Conservation (phyloP, 2,888 invertebrate species). For the Argyresthia goedartella region DNA sequence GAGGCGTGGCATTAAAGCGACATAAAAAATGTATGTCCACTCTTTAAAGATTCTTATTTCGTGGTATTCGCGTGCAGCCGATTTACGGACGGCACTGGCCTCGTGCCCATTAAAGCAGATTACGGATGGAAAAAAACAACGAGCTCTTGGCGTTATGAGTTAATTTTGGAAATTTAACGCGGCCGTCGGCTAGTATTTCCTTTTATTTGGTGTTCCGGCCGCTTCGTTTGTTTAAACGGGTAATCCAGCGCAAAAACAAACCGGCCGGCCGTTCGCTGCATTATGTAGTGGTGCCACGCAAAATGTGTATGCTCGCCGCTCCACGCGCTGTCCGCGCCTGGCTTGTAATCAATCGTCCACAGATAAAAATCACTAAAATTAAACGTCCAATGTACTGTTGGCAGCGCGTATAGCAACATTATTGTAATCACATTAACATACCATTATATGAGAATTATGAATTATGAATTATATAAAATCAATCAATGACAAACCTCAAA, state of each 20-base stretch:
- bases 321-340: slow-evolving; percentile 26
- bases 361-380: slow-evolving; percentile 51
- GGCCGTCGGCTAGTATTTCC: slow-evolving; percentile 54
- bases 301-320: slow-evolving; percentile 45
- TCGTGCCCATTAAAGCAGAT: slow-evolving; percentile 66
- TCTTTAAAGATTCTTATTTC: slow-evolving; percentile 65
- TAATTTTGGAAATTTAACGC: slow-evolving; percentile 69
- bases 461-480: too few species aligned
- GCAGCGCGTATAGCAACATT: too few species aligned
- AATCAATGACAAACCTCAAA: too few species aligned
- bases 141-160: slow-evolving; percentile 66
- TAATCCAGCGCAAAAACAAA: slow-evolving; percentile 59
- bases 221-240: slow-evolving; percentile 61
- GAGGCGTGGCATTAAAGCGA: slow-evolving; percentile 53
- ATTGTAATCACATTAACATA: too few species aligned
- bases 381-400: slow-evolving; percentile 27
- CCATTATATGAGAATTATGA: too few species aligned
- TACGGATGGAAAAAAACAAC: slow-evolving; percentile 58
- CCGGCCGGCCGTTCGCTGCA: slow-evolving; percentile 23
- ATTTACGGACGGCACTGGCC: slow-evolving; percentile 64
- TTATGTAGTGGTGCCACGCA: slow-evolving; percentile 44
- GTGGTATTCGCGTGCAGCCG: slow-evolving; percentile 55
- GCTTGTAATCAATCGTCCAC: slow-evolving; percentile 52
- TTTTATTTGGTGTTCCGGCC: slow-evolving; percentile 62
- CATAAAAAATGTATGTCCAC: slow-evolving; percentile 63